Base-by-base conservation (phyloP, 2,113 vertebrate genomes). In the Miniopterus natalensis region DNA sequence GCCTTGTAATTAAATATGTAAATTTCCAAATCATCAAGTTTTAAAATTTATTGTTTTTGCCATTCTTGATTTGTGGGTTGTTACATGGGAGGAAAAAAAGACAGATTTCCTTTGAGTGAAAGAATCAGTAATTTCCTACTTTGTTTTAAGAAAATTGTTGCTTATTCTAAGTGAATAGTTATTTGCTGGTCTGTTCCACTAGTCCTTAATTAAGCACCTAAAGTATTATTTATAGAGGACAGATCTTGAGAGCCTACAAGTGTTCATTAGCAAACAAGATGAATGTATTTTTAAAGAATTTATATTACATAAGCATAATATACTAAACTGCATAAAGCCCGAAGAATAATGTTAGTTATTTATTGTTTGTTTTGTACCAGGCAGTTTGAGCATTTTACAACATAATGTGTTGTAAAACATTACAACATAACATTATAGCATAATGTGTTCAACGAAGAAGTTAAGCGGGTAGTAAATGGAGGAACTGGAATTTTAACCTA, bases 21-120 rank as follows among this genome's bases (percentile, higher is more conserved):
- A 84, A 25, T 90, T 94, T 89, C 36, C 25, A 95, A 25, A 31
- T 84, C 57, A 73, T 45, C 81, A 40, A 80, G 17, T 94, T 86
- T 92, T 49, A 53, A 31, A 25, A 90, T 96, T 87, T 94, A 70
- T 65, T 95, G 9, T 89, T 90, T 15, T 78, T 96, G 36, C 25
- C 40, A 25, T 87, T 96, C 45, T 40, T 87, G 36, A 80, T 84
- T 93, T 80, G 36, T 89, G 20, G n/a, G 23, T 45, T 31, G 13
- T 78, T 88, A 70, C 18, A 57, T 40, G 40, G 18, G 23, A 63
- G 40, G 45, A 92, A 95, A 77, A 89, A 93, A 55, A 8, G 21
- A 88, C 31, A 79, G 17, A 84, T 66, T 91, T 88, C 53, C 73
- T 71, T 81, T 93, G 23, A 71, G 12, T 84, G 80, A 83, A 95